Evolutionary conservation across 2,113 vertebrate genomes (phyloP), one percentile per base, ranked within the genome.

Genomic region (Mustela lutreola): DNA sequence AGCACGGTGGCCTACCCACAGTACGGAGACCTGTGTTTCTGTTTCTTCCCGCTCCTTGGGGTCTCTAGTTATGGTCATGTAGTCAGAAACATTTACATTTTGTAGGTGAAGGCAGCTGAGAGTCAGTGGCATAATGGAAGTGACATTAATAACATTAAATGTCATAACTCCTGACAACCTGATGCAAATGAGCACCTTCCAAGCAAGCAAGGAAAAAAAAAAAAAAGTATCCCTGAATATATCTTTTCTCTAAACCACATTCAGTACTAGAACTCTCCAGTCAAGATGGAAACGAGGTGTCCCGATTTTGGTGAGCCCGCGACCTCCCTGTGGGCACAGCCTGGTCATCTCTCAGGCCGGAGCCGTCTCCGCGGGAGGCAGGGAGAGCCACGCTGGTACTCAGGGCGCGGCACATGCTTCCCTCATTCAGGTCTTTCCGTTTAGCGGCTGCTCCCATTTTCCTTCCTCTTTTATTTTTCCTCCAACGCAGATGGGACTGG

Each of bases 131-230:
- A 97, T 97, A 98, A 97, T 96, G 92, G 92, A 98, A 98, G 95
- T 96, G 95, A 91, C 92, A 96, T 98, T 98, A 98, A 98, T 98
- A 98, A 75, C 97, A 97, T 89, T 97, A 97, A 98, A 94, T 98
- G 94, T 98, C 96, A 97, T 92, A 98, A 92, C 88, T 97, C 85
- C 97, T 98, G 98, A 98, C 98, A 99, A 97, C 70, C 96, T 73
- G 87, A 97, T 98, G 98, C 96, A 98, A 98, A 98, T 98, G 88
- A 98, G 95, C 10, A 70, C 73, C 93, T 97, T 96, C 93, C 16
- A 82, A 91, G 95, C 4, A 91, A 85, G 97, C 26, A n/a, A 56
- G 60, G 4, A 24, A 36, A 31, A 31, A 36, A 58, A 83, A 82
- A 75, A 58, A 83, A 82, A 75, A 12, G 45, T 48, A 39, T 5